Evolutionary conservation across 2,797 vertebrate genomes (phyloP), one percentile per base, ranked within the genome.

Genomic region (Hemibagrus guttatus): DNA sequence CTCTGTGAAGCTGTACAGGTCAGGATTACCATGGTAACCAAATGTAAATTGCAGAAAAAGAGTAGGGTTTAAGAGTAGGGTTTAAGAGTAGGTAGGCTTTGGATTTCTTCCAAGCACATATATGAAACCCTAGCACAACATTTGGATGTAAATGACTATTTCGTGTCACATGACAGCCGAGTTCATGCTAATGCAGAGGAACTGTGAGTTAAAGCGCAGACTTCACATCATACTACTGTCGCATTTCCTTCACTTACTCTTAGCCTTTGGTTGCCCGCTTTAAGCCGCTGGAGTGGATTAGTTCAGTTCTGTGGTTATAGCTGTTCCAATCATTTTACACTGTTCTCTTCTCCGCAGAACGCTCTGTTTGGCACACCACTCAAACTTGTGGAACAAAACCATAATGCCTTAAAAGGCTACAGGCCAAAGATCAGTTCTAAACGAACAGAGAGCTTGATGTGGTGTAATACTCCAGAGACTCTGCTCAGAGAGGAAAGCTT

Each of bases 261-360:
- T 49, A 81, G 23, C 76, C 78, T 31, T 54, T 83, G 42, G 46
- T 76, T 56, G 56, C 12, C 39, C 23, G 39, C 49, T 42, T 39
- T 23, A 58, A 87, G 71, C 71, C 42, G 54, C 84, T 78, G 83
- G 69, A 89, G 82, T 80, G 86, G 86, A 89, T 90, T 89, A 89
- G 83, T 89, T 89, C 86, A 90, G 26, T 87, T 90, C 83, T 90
- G 88, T 84, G 46, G 88, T 85, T 88, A 26, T 69, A 87, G 82
- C 88, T 88, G 85, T 88, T 84, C 82, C 86, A 84, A 61, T 89
- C 84, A 85, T 85, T 88, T 85, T 46, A 75, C 81, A 68, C 72
- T 35, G 72, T 84, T 42, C 89, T 75, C 76, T 58, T 69, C 23
- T 61, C 6, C 7, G 13, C 56, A 39, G 54, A 59, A 23, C 23